phyloP scores from a whole-genome alignment of 1,140 invertebrate species.

The Trinorchestia longiramus region DNA sequence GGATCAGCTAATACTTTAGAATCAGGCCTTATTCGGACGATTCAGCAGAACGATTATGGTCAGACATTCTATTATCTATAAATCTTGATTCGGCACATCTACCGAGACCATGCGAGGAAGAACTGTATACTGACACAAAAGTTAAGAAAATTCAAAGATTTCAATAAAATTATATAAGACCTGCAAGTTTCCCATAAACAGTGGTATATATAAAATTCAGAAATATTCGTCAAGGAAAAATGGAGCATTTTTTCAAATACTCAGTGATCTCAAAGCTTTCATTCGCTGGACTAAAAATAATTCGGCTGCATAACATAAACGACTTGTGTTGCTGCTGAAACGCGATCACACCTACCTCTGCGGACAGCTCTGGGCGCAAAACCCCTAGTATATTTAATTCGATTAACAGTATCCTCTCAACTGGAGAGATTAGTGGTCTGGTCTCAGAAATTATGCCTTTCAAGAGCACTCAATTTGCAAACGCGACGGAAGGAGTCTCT shows the following conservation, averaged over 20 bases:
- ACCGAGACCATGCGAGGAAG: too few species aligned
- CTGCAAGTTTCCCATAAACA: too few species aligned
- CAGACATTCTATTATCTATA: too few species aligned
- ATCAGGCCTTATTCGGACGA: too few species aligned
- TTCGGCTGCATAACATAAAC: neutral
- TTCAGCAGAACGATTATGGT: too few species aligned
- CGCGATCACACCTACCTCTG: neutral
- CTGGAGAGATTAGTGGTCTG: neutral
- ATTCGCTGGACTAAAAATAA: neutral
- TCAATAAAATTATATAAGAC: too few species aligned
- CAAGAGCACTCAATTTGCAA: constrained; percentile 26
- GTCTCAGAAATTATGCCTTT: neutral
- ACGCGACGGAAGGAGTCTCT: neutral
- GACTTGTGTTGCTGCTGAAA: neutral
- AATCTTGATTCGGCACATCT: too few species aligned
- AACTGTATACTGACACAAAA: too few species aligned
- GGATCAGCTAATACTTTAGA: too few species aligned
- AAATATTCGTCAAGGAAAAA: neutral
- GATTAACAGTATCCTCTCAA: neutral
- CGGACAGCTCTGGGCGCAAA: neutral
- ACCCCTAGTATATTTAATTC: neutral
- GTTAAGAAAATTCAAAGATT: too few species aligned
- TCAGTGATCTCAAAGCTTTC: neutral
- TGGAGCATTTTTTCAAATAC: neutral
- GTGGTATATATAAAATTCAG: too few species aligned